phyloP scores from a whole-genome alignment of 2,113 vertebrate species.

The Ahaetulla prasina region DNA sequence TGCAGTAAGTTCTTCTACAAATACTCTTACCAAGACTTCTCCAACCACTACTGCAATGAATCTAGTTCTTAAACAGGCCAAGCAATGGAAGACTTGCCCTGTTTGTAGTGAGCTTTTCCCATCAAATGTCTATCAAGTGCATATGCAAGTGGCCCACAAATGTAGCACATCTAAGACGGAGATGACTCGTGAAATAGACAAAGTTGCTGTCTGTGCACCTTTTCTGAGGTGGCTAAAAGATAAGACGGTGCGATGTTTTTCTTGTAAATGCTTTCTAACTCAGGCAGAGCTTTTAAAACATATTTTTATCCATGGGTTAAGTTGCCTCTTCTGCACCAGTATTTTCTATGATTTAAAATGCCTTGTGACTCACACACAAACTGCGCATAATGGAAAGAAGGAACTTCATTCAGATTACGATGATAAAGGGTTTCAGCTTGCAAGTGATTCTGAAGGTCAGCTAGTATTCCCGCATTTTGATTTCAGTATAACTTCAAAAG shows the following conservation, averaged over 20 bases:
- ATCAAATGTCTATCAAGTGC: conserved; percentile 88
- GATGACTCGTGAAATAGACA: conserved; percentile 56
- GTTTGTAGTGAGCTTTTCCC: conserved; percentile 95
- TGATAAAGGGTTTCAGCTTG: conserved; percentile 82
- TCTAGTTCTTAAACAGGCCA: conserved; percentile 74
- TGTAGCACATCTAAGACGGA: conserved; percentile 50
- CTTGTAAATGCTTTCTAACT: conserved; percentile 82
- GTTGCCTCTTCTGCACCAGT: conserved; percentile 86
- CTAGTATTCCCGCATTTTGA: conserved; percentile 90
- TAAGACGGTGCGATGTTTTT: conserved; percentile 83
- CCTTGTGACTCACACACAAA: conserved; percentile 80
- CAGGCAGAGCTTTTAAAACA: conserved; percentile 88
- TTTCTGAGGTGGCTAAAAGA: conserved; percentile 90
- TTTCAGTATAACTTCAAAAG: conserved; percentile 78
- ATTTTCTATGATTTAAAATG: conserved; percentile 86
- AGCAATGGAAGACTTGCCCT: conserved; percentile 94
- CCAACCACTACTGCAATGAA: conserved; percentile 6
- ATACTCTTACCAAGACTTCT: conserved; percentile 27
- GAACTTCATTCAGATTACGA: conserved; percentile 82
- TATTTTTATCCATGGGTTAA: conserved; percentile 86
- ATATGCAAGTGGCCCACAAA: conserved; percentile 87
- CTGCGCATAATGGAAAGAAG: conserved; percentile 78
- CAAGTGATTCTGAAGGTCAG: conserved; percentile 74
- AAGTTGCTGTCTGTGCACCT: conserved; percentile 80
- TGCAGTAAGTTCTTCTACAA: conserved; percentile 44